Base-by-base conservation (phyloP, 2,113 vertebrate genomes). In the Zeus faber region DNA sequence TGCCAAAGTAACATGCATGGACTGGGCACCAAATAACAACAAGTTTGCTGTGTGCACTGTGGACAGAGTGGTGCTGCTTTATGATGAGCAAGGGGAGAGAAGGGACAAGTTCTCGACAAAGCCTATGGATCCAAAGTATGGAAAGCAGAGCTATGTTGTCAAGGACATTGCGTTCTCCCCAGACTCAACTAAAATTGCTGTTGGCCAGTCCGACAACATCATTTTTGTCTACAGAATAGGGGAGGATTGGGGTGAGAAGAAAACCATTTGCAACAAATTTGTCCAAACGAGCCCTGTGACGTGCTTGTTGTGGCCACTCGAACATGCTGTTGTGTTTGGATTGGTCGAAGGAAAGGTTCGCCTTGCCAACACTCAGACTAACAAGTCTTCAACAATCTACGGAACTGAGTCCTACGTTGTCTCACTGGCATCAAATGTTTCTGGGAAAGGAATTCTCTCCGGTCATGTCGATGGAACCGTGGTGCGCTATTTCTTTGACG, bases 71-170 rank as follows among this genome's bases (percentile, higher is more conserved):
- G 94, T 98, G 25, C 77, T 98, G 25, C 87, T 98, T 0, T 99
- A 96, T 13, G 96, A 99, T 33, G 96, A 99, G 63, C 93, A 94
- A 6, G 96, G 96, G 1, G 96, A 99, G 80, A 85, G 91, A 46
- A 85, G 95, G 7, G 96, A 99, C 85, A 97, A 96, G 62, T 99
- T 99, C 82, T 97, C 95, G 55, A 99, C 95, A 54, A 98, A 99
- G 54, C 95, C 96, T 4, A 74, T 90, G 0, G 96, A 97, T 29
- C 64, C 93, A 35, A 99, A 97, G 97, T 95, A 93, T n/a, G 96
- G 96, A 40, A 91, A 95, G 74, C 93, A 93, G 64, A 96, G 93
- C 85, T 98, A 98, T 8, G 70, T 77, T 44, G 96, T 98, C 31
- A 98, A 91, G 6, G 93, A 91, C 58, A 93, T 98, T 94, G 93